These are phyloP conservation scores for Rhopalosiphum maidis DNA, from an alignment of 1,140 invertebrate genomes.

Conservation along the genomic window DNA sequence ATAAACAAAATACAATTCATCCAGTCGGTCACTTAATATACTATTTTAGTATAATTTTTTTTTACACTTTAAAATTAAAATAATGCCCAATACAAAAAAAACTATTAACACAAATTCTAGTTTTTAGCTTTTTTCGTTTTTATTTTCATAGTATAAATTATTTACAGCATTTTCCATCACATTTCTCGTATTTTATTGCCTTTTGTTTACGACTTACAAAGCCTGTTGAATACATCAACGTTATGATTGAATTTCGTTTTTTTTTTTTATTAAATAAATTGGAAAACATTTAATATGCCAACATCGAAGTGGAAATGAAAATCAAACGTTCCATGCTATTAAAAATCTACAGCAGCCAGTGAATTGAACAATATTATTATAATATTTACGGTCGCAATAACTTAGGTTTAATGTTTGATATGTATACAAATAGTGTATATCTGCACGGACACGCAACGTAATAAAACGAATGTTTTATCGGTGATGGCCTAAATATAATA, in stretches of 20 bases:
- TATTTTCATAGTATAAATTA: conserved; percentile 14
- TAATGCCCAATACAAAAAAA: neutral
- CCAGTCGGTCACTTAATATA: neutral
- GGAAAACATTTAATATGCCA: neutral
- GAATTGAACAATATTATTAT: neutral
- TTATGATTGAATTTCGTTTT: conserved; percentile 24
- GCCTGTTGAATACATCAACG: conserved; percentile 1
- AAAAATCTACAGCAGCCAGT: neutral
- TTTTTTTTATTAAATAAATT: neutral
- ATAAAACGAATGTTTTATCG: neutral
- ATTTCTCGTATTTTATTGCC: neutral
- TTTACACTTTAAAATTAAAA: neutral
- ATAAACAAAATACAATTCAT: neutral
- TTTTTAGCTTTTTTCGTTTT: neutral
- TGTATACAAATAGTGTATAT: neutral
- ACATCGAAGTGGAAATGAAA: neutral
- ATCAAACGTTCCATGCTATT: neutral
- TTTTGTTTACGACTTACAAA: conserved; percentile 30
- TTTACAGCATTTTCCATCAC: conserved; percentile 12
- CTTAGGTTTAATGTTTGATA: neutral
- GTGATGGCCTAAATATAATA: neutral
- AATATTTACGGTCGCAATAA: neutral
- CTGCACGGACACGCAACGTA: neutral
- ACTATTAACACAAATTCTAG: neutral
- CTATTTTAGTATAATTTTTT: neutral